Conservation (phyloP, 92 coral and sea anemone species). For the Parazoanthus darwini region DNA sequence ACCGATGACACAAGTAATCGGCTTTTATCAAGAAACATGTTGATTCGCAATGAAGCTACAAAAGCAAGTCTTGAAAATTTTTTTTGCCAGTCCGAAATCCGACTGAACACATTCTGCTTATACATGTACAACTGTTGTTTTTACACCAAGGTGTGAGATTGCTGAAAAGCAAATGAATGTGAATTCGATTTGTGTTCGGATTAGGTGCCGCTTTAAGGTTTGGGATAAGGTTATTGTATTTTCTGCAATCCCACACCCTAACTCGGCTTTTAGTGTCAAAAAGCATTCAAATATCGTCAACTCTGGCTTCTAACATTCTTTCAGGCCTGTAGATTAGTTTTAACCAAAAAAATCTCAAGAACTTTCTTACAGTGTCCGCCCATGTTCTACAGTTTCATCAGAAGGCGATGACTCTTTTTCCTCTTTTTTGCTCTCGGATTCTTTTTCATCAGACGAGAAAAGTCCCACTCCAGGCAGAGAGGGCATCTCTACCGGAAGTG, state of each 20-base stretch:
- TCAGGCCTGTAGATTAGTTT: not conserved
- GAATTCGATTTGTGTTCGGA: too few species aligned
- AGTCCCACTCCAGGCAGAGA: conserved; percentile 24
- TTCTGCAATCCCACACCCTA: not conserved
- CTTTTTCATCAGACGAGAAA: conserved; percentile 36
- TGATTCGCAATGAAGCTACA: too few species aligned
- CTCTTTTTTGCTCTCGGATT: conserved; percentile 32
- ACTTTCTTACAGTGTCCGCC: not conserved
- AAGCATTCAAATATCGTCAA: not conserved
- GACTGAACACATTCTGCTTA: too few species aligned
- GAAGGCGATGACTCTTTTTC: not conserved
- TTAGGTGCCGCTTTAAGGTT: too few species aligned
- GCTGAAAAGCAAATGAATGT: too few species aligned
- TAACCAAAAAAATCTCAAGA: not conserved
- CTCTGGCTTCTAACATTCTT: not conserved
- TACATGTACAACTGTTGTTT: too few species aligned
- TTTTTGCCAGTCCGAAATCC: too few species aligned
- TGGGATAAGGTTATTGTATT: too few species aligned
- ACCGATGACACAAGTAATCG: too few species aligned
- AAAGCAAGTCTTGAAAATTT: too few species aligned
- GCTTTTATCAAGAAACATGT: too few species aligned
- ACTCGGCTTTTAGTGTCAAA: not conserved
- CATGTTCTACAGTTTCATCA: conserved; percentile 1
- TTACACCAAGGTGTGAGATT: too few species aligned
- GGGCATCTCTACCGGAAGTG: conserved; percentile 57